Percentiles rank a stretch among this genome's conserved stretches.
Evolutionary conservation across 1,140 invertebrate species (phyloP).

Genomic region (Papilio machaon): DNA sequence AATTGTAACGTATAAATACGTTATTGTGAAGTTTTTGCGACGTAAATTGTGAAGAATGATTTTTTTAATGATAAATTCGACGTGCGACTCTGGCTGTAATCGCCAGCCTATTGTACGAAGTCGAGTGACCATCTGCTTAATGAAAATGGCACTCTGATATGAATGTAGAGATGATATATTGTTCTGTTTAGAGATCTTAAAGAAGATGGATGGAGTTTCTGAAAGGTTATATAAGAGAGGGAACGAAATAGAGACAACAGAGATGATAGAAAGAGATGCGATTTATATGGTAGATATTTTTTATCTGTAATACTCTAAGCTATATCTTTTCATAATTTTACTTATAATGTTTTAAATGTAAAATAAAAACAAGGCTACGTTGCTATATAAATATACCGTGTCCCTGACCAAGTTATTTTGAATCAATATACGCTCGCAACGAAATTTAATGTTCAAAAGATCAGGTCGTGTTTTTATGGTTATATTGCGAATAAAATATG

Average conservation of each 20-base stretch:
- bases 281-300: background rate
- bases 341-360: background rate
- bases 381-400: background rate
- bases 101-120: too few relatives aligned
- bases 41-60: background rate
- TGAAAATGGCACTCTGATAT: background rate
- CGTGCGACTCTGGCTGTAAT: too few relatives aligned
- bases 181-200: too few relatives aligned
- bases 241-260: background rate
- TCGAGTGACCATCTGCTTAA: too few relatives aligned
- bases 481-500: background rate
- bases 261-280: background rate
- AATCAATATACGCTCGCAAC: background rate
- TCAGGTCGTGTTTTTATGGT: background rate
- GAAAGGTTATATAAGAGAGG: too few relatives aligned
- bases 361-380: conserved; percentile 1
- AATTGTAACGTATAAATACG: background rate
- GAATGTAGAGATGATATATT: background rate
- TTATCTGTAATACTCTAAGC: background rate
- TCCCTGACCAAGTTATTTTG: conserved; percentile 8
- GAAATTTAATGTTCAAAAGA: background rate
- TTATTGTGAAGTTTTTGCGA: background rate
- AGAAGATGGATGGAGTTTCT: background rate
- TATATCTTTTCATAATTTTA: background rate
- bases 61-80: too few relatives aligned